Evolutionary conservation across 1,140 invertebrate genomes (phyloP), one percentile per base, ranked within the genome.

Genomic region (Amyelois transitella): DNA sequence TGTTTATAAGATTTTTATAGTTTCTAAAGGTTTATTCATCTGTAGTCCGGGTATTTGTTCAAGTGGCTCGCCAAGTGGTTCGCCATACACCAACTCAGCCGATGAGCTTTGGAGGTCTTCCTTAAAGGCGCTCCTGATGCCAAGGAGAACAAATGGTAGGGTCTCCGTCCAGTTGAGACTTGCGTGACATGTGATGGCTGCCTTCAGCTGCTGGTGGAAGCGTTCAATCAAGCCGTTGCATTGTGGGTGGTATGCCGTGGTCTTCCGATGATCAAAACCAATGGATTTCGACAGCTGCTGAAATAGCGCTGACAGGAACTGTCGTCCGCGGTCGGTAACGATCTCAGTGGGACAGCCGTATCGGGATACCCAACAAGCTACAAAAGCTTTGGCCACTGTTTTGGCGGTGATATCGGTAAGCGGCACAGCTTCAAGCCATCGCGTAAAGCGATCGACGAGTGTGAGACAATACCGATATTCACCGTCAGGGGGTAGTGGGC

Each of bases 171-270:
- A n/a, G n/a, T n/a, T n/a, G n/a, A n/a, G n/a, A n/a, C n/a, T n/a
- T n/a, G n/a, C n/a, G n/a, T 53, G 51, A 14, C 51, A 44, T 18
- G 20, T 53, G 18, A 53, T 53, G 20, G 51, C 18, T 12, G 38
- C 4, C 43, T 57, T 51, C 5, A 57, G 49, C 32, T 57, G 49
- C 12, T 32, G 48, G 28, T 55, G 49, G 21, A 45, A 51, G 4
- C 48, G n/a, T 47, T 57, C 48, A 20, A 51, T 43, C 8, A 57
- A 6, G 12, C 48, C 49, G 43, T 51, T 51, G 22, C 32, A 51
- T 18, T 24, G 20, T 44, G 48, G 49, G 19, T 57, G 55, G 19
- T 51, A 51, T 1, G 55, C 43, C 2, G 49, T 51, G 12, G 32
- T 51, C 19, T 10, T 7, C 21, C 48, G 18, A 21, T 50, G 38